Base-by-base conservation (phyloP, 2,888 invertebrate genomes). In the Nephrotoma guestfalica region DNA sequence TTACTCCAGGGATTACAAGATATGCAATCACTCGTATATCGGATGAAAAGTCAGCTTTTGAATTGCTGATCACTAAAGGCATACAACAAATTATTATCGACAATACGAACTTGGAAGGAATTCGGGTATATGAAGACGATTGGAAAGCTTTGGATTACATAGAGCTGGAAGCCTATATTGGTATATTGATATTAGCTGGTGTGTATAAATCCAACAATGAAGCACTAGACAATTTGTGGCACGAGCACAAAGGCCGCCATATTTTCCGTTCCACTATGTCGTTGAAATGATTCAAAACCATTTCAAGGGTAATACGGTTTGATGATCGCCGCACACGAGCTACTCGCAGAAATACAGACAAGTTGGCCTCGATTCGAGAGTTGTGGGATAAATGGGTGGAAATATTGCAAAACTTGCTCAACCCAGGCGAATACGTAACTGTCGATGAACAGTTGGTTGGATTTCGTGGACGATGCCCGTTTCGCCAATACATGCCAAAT, bases 401-500 rank as follows among this genome's bases (percentile, higher is more conserved):
- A 41, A 41, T 85, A 41, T 41, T 85, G 2, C 85, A 42, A 85
- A 85, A 13, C 15, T 13, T 86, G 3, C 15, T 41, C 45, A 43
- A 86, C 41, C 87, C 87, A 13, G 87, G 87, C 42, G 43, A 86
- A 5, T 57, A 88, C 85, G 86, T 87, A 42, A 88, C 87, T 13
- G 87, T 88, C 83, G 87, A 88, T 84, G 88, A 88, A 87, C 88
- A 88, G 87, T 51, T 88, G 15, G 86, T 88, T 83, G 86, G 86
- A 57, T 88, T 88, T 87, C 87, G 87, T 30, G 88, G 88, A n/a
- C 87, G 88, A 85, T 88, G 87, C 86, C 88, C 87, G 84, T 88
- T 88, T 86, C 87, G 87, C 71, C 86, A 87, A 11, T 88, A 87
- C 86, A 88, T 88, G 88, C 88, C 87, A 40, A 86, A 47, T 13